phyloP scores from a whole-genome alignment of 1,140 invertebrate genomes.

The Bombus confusus region DNA sequence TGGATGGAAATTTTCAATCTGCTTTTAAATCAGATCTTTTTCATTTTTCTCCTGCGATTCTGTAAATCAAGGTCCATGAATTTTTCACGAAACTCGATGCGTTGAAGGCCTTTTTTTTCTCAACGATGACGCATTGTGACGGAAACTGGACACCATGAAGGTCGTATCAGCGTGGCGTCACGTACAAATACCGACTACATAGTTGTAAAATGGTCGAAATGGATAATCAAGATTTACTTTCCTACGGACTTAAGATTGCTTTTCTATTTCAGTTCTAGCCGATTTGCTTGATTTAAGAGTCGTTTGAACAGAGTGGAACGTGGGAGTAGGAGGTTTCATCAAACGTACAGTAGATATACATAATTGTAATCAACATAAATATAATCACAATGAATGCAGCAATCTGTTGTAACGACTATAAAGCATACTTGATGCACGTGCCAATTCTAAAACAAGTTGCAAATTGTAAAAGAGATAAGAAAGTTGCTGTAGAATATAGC shows the following conservation, averaged over 20 bases:
- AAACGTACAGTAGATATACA: too few relatives aligned
- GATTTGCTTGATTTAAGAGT: background rate
- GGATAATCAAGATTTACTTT: background rate
- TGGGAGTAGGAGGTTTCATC: rapidly evolving
- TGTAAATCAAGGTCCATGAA: background rate
- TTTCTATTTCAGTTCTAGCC: rapidly evolving
- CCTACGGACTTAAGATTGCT: background rate
- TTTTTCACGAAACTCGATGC: background rate
- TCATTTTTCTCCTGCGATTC: background rate
- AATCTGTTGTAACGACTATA: too few relatives aligned
- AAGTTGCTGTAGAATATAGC: too few relatives aligned
- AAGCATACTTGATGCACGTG: too few relatives aligned
- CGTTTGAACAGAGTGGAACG: background rate
- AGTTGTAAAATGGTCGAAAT: background rate
- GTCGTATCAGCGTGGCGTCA: background rate
- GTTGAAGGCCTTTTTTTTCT: background rate
- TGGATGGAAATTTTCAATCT: background rate
- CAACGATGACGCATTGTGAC: background rate
- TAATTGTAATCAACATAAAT: too few relatives aligned
- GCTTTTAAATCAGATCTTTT: background rate
- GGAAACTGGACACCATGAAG: background rate
- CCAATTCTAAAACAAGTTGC: too few relatives aligned
- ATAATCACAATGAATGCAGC: too few relatives aligned
- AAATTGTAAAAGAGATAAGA: too few relatives aligned
- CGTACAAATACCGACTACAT: background rate